Base-by-base conservation (phyloP, 1,140 invertebrate species). In the Lanistes nyassanus region DNA sequence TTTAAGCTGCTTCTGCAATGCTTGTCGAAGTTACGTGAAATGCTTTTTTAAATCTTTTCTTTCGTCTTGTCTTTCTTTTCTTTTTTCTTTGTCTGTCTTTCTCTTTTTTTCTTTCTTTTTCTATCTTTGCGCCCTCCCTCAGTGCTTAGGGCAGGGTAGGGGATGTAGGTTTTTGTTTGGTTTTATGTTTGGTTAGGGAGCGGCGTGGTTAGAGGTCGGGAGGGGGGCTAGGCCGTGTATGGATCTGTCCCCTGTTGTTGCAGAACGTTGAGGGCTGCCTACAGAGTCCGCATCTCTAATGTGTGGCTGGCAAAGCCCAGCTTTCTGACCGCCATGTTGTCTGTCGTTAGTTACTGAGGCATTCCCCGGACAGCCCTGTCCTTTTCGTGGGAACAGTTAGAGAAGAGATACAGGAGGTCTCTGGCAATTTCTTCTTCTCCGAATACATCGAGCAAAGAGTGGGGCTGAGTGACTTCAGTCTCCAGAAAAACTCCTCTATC, bases 381-480 rank as follows among this genome's bases (percentile, higher is more conserved):
- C 9, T 78, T n/a, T 76, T 68, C 51, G 64, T 76, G 55, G 74
- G 76, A 53, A 39, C 29, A 7, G 76, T 71, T 19, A 26, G 39
- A 9, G 75, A 70, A 3, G 37, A n/a, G 13, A 53, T 77, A 31
- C 6, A 56, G 19, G 69, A 73, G 56, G 53, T 60, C 21, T 29
- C 23, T 11, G 77, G 76, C 29, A 79, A 77, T 29, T 79, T 76
- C 37, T 71, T 66, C 34, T 74, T 79, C 23, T 47, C 66, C 2
- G 55, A 77, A 26, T 66, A 77, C 37, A 68, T 69, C 0, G 23
- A 75, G 26, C 55, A 68, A 29, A 64, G 76, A 19, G 47, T 79
- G 21, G 74, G 47, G 7, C 67, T 79, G 19, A 58, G 62, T 29
- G 64, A 66, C 11, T 72, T 60, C 31, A 69, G 23, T 0, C 6